Percentiles rank a stretch among this genome's conserved stretches.
These are phyloP conservation scores for Onychomys torridus DNA, from an alignment of 2,797 vertebrate species.

Conservation along the genomic window DNA sequence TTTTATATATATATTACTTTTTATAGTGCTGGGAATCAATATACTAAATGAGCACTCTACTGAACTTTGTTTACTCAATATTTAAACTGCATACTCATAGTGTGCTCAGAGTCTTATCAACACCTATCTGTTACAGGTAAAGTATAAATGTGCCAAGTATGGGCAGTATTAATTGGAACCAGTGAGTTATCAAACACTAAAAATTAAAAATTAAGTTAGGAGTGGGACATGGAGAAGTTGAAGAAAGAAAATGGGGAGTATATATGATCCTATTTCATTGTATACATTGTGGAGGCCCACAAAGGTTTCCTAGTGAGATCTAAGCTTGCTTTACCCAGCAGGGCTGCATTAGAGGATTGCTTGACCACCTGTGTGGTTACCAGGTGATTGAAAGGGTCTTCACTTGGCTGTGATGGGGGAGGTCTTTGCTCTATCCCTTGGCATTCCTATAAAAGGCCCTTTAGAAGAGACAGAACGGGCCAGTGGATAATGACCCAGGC, in stretches of 20 bases:
- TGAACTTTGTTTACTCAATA: not conserved
- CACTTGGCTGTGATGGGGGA: too few relatives aligned
- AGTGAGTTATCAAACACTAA: not conserved
- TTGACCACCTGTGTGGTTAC: too few relatives aligned
- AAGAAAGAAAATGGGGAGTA: not conserved
- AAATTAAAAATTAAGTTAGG: not conserved
- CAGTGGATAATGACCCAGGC: too few relatives aligned
- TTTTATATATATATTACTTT: not conserved
- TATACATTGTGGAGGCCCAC: too few relatives aligned
- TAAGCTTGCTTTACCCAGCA: too few relatives aligned
- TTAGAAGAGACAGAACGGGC: too few relatives aligned
- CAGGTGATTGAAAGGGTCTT: too few relatives aligned
- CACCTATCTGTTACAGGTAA: not conserved
- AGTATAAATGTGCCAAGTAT: not conserved
- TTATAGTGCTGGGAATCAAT: too few relatives aligned
- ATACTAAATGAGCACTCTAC: not conserved
- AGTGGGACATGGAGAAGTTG: not conserved
- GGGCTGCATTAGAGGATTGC: too few relatives aligned
- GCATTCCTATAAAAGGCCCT: too few relatives aligned
- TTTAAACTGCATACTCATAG: not conserved
- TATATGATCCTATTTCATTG: not conserved
- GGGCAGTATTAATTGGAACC: not conserved
- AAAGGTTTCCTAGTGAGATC: too few relatives aligned
- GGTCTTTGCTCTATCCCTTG: too few relatives aligned
- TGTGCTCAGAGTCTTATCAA: not conserved